These are phyloP conservation scores for Narcine bancroftii DNA, from an alignment of 2,113 vertebrate genomes.

Conservation along the genomic window DNA sequence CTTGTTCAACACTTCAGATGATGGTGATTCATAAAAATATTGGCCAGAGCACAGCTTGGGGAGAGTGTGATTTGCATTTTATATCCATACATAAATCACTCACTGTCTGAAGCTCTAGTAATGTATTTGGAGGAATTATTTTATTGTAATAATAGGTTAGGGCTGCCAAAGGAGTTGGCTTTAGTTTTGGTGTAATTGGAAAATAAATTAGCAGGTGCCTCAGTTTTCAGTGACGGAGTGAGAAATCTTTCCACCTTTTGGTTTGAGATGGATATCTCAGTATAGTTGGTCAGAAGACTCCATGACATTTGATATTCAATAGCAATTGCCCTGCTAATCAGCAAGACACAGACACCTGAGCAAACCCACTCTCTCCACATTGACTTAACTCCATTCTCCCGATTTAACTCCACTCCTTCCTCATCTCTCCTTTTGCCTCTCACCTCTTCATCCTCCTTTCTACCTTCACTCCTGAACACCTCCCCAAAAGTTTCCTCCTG, in stretches of 20 bases:
- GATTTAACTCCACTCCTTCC: background rate
- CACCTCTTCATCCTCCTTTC: background rate
- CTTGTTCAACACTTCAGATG: background rate
- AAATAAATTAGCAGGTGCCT: background rate
- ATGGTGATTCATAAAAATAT: background rate
- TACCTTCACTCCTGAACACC: background rate
- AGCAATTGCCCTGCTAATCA: too few relatives aligned
- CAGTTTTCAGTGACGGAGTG: background rate
- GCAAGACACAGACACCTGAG: too few relatives aligned
- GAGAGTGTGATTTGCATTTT: background rate
- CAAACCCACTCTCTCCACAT: too few relatives aligned
- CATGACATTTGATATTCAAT: too few relatives aligned
- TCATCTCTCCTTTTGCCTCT: too few relatives aligned
- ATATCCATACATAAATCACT: background rate
- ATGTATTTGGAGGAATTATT: background rate
- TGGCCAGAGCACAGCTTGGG: background rate
- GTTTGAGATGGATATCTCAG: too few relatives aligned
- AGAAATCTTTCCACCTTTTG: background rate
- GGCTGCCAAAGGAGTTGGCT: background rate
- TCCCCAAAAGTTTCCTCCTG: background rate
- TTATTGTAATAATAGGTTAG: background rate
- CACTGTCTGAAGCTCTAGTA: background rate
- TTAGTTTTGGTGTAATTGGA: background rate
- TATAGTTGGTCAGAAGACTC: too few relatives aligned
- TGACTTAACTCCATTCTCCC: background rate